These are phyloP conservation scores for Junonia oenone DNA, from an alignment of 2,888 invertebrate genomes.

Conservation along the genomic window DNA sequence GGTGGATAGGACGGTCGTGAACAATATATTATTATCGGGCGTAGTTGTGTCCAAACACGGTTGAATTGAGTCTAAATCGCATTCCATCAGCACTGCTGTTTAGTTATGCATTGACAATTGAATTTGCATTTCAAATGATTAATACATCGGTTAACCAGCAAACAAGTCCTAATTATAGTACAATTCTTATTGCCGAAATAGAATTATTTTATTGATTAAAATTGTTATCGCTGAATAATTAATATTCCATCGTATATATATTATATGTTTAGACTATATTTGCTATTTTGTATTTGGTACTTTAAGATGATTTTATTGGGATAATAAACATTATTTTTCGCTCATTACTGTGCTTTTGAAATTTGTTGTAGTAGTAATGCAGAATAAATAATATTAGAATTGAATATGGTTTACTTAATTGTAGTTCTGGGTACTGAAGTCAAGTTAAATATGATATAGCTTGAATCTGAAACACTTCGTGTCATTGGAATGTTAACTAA, in stretches of 20 bases:
- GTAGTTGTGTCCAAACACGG: neutral
- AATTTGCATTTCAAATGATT: neutral
- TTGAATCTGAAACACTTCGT: neutral
- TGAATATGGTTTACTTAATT: too few species aligned
- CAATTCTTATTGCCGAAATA: neutral
- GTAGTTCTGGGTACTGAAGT: neutral
- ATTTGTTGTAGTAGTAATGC: too few species aligned
- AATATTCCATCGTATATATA: neutral
- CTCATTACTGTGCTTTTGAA: too few species aligned
- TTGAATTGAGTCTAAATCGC: neutral
- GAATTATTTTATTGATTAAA: neutral
- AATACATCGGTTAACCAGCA: neutral
- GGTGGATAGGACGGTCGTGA: neutral
- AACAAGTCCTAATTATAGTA: neutral
- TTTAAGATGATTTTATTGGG: too few species aligned
- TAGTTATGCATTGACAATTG: conserved; percentile 1
- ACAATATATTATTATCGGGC: neutral
- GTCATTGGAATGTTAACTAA: neutral
- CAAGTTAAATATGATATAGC: neutral
- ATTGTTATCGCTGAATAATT: neutral
- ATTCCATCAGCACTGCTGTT: neutral
- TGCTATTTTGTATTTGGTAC: too few species aligned
- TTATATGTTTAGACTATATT: too few species aligned
- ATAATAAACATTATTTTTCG: too few species aligned
- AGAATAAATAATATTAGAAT: too few species aligned